Base-by-base conservation (phyloP, 2,113 vertebrate genomes). In the Gallinago media region DNA sequence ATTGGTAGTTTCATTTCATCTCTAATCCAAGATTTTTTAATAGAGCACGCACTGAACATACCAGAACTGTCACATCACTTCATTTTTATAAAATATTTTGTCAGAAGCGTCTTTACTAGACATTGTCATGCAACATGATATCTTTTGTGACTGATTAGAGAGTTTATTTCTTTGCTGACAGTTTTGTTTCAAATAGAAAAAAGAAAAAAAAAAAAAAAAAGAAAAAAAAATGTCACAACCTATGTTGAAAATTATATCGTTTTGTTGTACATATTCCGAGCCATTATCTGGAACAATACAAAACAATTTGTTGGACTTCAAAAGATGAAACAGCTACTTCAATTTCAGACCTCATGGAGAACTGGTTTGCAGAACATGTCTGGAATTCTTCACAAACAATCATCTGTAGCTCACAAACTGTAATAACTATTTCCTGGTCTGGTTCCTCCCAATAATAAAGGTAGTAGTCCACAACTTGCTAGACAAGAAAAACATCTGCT, bases 31-130 rank as follows among this genome's bases (percentile, higher is more conserved):
- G 32, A 36, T 34, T 90, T 95, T 94, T 94, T 49, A 91, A 66
- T 79, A 91, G 94, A 94, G 14, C 3, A 52, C 3, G 1, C 11
- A 44, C 21, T 78, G 56, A 85, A 56, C 25, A 72, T 71, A 79
- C 44, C 36, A 93, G 88, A 59, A 38, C 25, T 93, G 36, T 7
- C 71, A 87, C 27, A 54, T 85, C 8, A 36, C 12, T 63, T 85
- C 8, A 62, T 83, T 96, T 62, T 85, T 75, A 38, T 25, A 67
- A 93, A 89, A 76, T 71, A 66, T 88, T 96, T 83, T 89, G 49
- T 66, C 77, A 92, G 47, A 47, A 47, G 11, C 23, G 94, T 87
- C 77, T 38, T 88, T 86, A 42, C 31, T 70, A 82, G 25, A 26
- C 3, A 67, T 34, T 34, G 15, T 73, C 27, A 85, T 70, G 75